A percentile compares a stretch with the other conserved stretches of the same genome.
phyloP scores from a whole-genome alignment of 2,797 vertebrate species.

The Toxotes lorentzi region DNA sequence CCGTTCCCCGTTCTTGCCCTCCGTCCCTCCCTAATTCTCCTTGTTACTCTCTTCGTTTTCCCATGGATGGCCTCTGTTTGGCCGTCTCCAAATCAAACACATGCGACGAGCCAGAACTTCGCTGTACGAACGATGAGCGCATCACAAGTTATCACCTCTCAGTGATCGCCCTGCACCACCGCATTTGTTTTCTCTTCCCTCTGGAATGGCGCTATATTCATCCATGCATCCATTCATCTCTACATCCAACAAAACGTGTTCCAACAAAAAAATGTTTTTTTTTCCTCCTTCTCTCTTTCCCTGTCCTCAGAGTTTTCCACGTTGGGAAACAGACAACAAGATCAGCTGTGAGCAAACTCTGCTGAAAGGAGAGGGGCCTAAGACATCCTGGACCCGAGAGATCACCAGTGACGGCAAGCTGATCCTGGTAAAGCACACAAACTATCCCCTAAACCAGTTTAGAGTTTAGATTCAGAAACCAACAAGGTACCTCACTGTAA shows the following conservation, averaged over 20 bases:
- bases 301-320: constrained; percentile 78
- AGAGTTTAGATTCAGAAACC: background rate
- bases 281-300: background rate
- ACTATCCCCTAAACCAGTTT: background rate
- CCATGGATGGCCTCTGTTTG: constrained; percentile 66
- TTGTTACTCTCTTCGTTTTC: constrained; percentile 49
- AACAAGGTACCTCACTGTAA: background rate
- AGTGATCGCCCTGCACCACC: constrained; percentile 39
- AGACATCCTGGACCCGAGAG: constrained; percentile 93
- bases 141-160: constrained; percentile 70
- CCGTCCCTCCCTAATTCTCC: constrained; percentile 61
- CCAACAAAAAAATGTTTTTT: constrained; percentile 10
- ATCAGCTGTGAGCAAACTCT: constrained; percentile 92
- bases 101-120: constrained; percentile 44
- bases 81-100: constrained; percentile 82
- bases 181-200: constrained; percentile 31
- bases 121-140: constrained; percentile 62
- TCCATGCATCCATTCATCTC: constrained; percentile 9
- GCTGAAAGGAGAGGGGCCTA: constrained; percentile 92
- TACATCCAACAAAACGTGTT: background rate
- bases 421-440: constrained; percentile 86
- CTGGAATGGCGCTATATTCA: background rate
- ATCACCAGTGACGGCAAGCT: constrained; percentile 91
- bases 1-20: constrained; percentile 50
- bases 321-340: constrained; percentile 91